Percentiles rank a stretch among this genome's conserved stretches.
These are phyloP conservation scores for Ornithoptera alexandrae DNA, from an alignment of 2,888 invertebrate genomes.

Conservation along the genomic window DNA sequence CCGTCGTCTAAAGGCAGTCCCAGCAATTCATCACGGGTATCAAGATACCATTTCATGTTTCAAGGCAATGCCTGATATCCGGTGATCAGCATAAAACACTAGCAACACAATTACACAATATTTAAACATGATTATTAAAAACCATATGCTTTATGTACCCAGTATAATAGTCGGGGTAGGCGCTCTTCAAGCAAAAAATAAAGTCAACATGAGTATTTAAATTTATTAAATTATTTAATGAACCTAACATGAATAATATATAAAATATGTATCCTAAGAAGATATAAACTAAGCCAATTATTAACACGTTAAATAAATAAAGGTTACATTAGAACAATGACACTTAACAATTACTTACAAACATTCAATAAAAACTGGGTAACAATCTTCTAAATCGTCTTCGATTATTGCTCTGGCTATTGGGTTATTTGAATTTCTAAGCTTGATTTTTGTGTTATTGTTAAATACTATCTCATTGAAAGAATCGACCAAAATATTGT, in stretches of 20 bases:
- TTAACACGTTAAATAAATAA: neutral
- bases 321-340: neutral
- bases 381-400: slow-evolving; percentile 52
- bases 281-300: neutral
- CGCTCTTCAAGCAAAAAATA: neutral
- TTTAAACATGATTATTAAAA: too few species aligned
- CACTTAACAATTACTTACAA: slow-evolving; percentile 47
- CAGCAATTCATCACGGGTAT: too few species aligned
- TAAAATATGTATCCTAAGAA: neutral
- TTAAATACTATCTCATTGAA: slow-evolving; percentile 65
- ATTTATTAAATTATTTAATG: neutral
- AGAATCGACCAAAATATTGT: slow-evolving; percentile 53
- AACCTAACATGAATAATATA: neutral
- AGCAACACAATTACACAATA: too few species aligned
- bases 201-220: neutral
- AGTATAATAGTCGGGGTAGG: neutral
- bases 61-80: too few species aligned
- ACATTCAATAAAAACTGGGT: slow-evolving; percentile 75
- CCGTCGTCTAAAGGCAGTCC: too few species aligned
- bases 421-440: slow-evolving; percentile 62
- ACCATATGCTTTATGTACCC: neutral
- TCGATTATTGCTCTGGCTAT: slow-evolving; percentile 57
- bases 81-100: too few species aligned
- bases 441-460: slow-evolving; percentile 58
- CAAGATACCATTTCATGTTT: too few species aligned